Conservation (phyloP, 2,113 vertebrate species). For the Rhinopomastus cyanomelas region DNA sequence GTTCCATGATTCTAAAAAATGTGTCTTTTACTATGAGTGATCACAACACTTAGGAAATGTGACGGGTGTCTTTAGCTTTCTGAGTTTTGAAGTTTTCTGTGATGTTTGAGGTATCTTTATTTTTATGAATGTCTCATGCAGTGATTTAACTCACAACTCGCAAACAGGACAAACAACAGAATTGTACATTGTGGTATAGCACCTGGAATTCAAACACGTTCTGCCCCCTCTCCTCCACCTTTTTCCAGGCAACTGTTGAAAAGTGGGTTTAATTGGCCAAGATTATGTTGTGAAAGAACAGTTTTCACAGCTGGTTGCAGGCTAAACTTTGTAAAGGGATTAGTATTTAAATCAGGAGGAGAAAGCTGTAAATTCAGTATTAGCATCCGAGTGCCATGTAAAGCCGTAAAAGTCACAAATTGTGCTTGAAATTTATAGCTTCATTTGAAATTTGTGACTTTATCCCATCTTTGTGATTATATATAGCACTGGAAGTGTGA, state of each 20-base stretch:
- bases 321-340: neutral
- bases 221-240: neutral
- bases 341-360: neutral
- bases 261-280: neutral
- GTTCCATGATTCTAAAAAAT: neutral
- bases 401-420: neutral
- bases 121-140: neutral
- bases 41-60: neutral
- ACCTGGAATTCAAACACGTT: neutral
- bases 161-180: neutral
- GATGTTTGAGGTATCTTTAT: neutral
- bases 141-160: neutral
- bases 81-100: neutral
- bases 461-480: neutral
- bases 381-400: neutral
- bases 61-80: neutral
- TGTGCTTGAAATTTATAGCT: neutral
- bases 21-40: neutral
- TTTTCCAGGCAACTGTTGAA: neutral
- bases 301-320: neutral
- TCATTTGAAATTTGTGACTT: neutral
- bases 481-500: accelerated
- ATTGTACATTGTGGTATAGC: neutral
- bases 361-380: neutral
- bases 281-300: neutral